These are phyloP conservation scores for Sarcophaga bullata DNA, from an alignment of 1,140 invertebrate genomes.

Conservation along the genomic window DNA sequence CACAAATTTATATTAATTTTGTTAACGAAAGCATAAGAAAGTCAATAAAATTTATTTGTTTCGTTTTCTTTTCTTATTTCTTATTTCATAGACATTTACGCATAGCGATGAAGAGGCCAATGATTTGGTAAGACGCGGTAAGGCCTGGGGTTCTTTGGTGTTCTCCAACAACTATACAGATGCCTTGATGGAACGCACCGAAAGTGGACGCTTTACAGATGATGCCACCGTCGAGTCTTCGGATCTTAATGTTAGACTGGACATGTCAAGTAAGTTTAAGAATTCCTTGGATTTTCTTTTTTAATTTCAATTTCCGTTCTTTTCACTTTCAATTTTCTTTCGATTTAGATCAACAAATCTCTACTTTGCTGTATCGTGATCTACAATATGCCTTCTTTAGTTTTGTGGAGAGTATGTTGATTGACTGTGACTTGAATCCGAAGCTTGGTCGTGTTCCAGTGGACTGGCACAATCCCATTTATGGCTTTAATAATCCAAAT, in stretches of 20 bases:
- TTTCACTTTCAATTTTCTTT: conserved; percentile 54
- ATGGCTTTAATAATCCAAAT: conserved; percentile 83
- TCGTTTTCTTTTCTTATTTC: not conserved
- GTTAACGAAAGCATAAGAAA: not conserved
- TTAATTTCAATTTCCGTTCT: conserved; percentile 55
- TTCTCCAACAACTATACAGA: conserved; percentile 86
- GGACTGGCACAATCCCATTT: conserved; percentile 84
- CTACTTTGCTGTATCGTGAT: conserved; percentile 80
- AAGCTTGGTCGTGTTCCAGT: conserved; percentile 79
- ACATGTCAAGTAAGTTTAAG: conserved; percentile 86
- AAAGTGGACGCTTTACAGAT: conserved; percentile 74
- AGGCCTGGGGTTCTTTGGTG: conserved; percentile 83
- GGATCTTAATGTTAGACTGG: conserved; percentile 81
- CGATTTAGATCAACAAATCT: conserved; percentile 93
- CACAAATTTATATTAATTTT: not conserved
- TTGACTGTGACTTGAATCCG: conserved; percentile 76
- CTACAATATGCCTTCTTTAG: conserved; percentile 78
- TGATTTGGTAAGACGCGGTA: conserved; percentile 76
- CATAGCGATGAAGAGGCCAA: conserved; percentile 71
- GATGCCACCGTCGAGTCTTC: conserved; percentile 77
- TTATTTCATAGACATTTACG: conserved; percentile 66
- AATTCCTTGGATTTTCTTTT: not conserved
- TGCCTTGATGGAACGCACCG: conserved; percentile 77
- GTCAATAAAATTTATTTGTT: not conserved
- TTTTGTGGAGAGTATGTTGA: conserved; percentile 75